Evolutionary conservation across 2,888 invertebrate species (phyloP), one percentile per base, ranked within the genome.

Genomic region (Cecidostiba fungosa): DNA sequence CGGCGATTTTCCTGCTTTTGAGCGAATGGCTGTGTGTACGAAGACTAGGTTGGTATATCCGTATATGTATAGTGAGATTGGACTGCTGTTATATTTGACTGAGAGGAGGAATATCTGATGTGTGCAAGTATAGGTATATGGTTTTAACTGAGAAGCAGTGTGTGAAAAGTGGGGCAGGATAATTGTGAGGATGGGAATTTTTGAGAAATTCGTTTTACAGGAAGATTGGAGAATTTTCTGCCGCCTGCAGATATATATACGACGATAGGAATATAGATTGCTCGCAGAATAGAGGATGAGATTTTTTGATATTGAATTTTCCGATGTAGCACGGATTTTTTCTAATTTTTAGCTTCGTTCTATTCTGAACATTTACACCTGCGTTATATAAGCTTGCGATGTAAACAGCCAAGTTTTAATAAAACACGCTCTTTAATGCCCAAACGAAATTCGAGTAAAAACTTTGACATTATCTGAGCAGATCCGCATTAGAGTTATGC

Each of bases 1-100:
- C 14, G 59, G 39, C 66, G 82, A 77, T 69, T 77, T 77, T 76
- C 82, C 23, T 36, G 70, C 76, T 80, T 80, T 72, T 80, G 54
- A 79, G 50, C 3, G 32, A 8, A 14, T 8, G 19, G 4, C 50
- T 19, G 19, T 16, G 16, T 23, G 5, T 2, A 19, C 29, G 29
- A 26, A 14, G 16, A 62, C 29, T 14, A 43, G 26, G 23, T 69
- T n/a, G n/a, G n/a, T n/a, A n/a, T n/a, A n/a, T n/a, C n/a, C n/a
- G 10, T 23, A 62, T 6, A 32, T 16, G 16, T 32, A n/a, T 29
- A 0, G 66, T 4, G 6, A 59, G 36, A 8, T 2, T 23, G 16
- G 77, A n/a, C 19, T 8, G n/a, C 10, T 29, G 16, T 12, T n/a
- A 1, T 14, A 10, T 14, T 5, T 39, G 23, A 12, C 12, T 19